phyloP scores from a whole-genome alignment of 2,797 vertebrate genomes.

The Lepilemur ruficaudatus region DNA sequence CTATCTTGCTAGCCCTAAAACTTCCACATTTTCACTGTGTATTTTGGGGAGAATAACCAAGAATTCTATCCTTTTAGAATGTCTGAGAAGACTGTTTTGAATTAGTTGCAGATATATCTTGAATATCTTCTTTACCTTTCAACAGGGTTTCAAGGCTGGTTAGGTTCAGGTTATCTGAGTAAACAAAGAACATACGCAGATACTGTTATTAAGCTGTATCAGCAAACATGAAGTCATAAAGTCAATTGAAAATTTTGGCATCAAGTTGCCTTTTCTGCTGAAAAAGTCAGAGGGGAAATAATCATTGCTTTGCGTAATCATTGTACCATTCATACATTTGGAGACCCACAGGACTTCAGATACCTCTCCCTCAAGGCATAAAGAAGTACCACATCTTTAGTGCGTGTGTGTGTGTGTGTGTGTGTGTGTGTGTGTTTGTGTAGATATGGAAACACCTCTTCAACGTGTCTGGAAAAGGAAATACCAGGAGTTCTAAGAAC shows the following conservation, averaged over 20 bases:
- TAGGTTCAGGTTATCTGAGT: neutral
- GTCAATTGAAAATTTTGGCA: neutral
- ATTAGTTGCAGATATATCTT: neutral
- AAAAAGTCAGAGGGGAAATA: conserved; percentile 1
- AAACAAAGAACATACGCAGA: neutral
- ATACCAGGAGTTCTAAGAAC: neutral
- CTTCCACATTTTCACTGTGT: neutral
- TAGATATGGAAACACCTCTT: neutral
- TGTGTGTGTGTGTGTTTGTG: too few species aligned
- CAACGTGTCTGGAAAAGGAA: neutral
- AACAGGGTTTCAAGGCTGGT: neutral
- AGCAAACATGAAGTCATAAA: neutral
- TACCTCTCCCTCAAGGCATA: neutral
- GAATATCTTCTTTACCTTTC: neutral
- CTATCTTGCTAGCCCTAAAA: neutral
- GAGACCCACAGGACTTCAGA: neutral
- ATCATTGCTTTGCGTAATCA: neutral
- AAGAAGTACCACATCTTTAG: neutral
- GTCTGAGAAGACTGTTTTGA: neutral
- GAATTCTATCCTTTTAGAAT: neutral
- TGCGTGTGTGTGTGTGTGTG: too few species aligned
- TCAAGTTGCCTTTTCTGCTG: neutral
- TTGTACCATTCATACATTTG: neutral
- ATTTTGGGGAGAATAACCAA: neutral
- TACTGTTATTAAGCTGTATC: neutral